Evolutionary conservation across 1,140 invertebrate genomes (phyloP).

Genomic region (Caerostris extrusa): DNA sequence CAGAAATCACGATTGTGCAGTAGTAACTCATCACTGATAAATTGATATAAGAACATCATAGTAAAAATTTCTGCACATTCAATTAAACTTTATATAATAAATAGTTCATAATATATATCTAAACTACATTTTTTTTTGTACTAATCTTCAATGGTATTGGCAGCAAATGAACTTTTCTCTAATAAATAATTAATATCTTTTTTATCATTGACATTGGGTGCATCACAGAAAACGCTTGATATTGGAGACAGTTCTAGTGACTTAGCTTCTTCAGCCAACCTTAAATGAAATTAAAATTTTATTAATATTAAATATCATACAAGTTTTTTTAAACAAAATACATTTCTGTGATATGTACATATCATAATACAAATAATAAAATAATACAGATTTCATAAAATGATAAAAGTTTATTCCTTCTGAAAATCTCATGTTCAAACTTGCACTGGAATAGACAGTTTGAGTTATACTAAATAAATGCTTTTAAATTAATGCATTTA

Average conservation of each 20-base stretch:
- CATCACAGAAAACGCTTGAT: slow-evolving; percentile 75
- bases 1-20: background rate
- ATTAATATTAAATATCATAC: too few relatives aligned
- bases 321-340: too few relatives aligned
- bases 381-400: too few relatives aligned
- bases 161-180: slow-evolving; percentile 16
- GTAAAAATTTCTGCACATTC: slow-evolving; percentile 28
- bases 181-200: slow-evolving; percentile 67
- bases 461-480: too few relatives aligned
- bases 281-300: background rate
- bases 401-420: too few relatives aligned
- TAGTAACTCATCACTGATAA: slow-evolving; percentile 9
- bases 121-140: slow-evolving; percentile 48
- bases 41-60: slow-evolving; percentile 47
- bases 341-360: too few relatives aligned
- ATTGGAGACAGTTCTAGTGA: slow-evolving; percentile 70
- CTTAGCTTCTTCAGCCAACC: slow-evolving; percentile 64
- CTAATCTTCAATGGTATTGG: slow-evolving; percentile 46
- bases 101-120: background rate
- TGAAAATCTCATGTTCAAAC: too few relatives aligned
- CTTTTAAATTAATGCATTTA: too few relatives aligned
- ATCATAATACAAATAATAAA: too few relatives aligned
- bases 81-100: slow-evolving; percentile 13
- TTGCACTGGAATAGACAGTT: too few relatives aligned
- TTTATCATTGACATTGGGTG: slow-evolving; percentile 51